These are phyloP conservation scores for Aricia artaxerxes DNA, from an alignment of 2,888 invertebrate species.

Conservation along the genomic window DNA sequence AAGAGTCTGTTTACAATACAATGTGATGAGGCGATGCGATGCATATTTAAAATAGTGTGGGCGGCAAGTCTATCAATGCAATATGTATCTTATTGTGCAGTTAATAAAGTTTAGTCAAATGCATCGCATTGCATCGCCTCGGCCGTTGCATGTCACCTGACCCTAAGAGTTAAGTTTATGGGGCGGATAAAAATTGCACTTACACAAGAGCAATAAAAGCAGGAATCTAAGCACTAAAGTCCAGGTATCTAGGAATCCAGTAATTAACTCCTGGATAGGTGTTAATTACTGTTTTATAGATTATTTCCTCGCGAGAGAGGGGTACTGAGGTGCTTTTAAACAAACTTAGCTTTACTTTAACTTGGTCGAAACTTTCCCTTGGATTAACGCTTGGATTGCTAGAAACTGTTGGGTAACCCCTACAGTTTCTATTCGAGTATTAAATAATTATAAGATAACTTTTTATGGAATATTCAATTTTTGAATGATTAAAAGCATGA, in stretches of 20 bases:
- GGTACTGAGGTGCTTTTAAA: background rate
- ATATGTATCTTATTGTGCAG: too few relatives aligned
- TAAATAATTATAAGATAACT: background rate
- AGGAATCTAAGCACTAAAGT: background rate
- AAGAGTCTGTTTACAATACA: too few relatives aligned
- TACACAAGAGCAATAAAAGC: background rate
- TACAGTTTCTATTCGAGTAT: constrained; percentile 1
- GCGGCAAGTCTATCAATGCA: too few relatives aligned
- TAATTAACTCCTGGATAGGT: background rate
- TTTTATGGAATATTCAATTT: background rate
- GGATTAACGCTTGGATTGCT: background rate
- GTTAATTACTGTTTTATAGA: constrained; percentile 3
- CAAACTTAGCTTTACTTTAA: constrained; percentile 26
- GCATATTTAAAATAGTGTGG: too few relatives aligned
- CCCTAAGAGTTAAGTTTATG: background rate
- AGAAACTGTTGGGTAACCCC: background rate
- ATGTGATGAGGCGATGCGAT: too few relatives aligned
- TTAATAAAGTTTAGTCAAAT: background rate
- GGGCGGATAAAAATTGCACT: background rate
- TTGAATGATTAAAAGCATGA: background rate
- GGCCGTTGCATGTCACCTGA: background rate
- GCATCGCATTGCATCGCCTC: background rate
- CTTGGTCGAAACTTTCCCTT: constrained; percentile 17
- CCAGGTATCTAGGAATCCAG: background rate
- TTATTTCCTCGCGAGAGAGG: constrained; percentile 13